Evolutionary conservation across 2,113 vertebrate species (phyloP).

Genomic region (Tyto alba): DNA sequence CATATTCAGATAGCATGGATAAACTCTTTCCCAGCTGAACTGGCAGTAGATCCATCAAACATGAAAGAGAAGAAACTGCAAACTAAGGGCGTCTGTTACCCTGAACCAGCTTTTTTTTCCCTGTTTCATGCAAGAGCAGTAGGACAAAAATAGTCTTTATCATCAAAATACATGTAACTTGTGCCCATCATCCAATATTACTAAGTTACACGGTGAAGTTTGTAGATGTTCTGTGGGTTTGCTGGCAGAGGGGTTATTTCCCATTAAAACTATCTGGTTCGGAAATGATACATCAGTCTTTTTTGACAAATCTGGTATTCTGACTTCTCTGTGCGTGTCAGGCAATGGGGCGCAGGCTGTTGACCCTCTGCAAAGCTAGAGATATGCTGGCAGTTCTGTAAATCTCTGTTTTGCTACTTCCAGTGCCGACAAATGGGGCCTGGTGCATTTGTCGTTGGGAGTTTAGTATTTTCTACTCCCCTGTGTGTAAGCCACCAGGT

Average conservation of each 20-base stretch:
- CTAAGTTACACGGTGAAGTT: neutral
- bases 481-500: neutral
- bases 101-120: neutral
- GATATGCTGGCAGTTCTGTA: neutral
- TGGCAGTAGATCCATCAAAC: constrained; percentile 49
- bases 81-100: neutral
- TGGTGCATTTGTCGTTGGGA: neutral
- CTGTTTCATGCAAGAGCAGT: neutral
- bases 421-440: neutral
- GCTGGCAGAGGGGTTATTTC: neutral
- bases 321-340: neutral
- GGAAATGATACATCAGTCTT: neutral
- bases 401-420: neutral
- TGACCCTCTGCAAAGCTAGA: neutral
- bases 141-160: constrained; percentile 14
- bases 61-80: constrained; percentile 54
- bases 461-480: neutral
- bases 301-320: neutral
- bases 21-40: constrained; percentile 27
- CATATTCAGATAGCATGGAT: neutral
- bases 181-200: neutral
- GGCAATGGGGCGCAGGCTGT: neutral
- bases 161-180: neutral
- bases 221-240: neutral
- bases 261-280: neutral